Evolutionary conservation across 2,888 invertebrate species (phyloP).

Genomic region (Folsomia manolachei): DNA sequence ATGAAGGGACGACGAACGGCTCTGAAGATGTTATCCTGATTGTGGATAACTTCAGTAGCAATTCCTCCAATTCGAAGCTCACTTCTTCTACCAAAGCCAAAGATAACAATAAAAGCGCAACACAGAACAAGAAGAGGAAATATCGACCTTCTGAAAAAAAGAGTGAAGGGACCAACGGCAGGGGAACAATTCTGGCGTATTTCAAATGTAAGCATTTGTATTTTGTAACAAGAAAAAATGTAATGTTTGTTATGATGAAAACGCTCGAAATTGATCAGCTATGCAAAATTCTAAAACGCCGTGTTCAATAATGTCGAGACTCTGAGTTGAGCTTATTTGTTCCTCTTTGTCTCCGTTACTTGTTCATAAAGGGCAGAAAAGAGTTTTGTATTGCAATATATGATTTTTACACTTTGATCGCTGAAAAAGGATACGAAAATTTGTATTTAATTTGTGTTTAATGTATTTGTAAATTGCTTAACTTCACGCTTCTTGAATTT

Average conservation of each 20-base stretch:
- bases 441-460: too few species aligned
- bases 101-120: background rate
- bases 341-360: background rate
- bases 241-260: background rate
- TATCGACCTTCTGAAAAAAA: background rate
- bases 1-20: too few species aligned
- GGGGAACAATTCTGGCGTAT: conserved; percentile 16
- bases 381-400: background rate
- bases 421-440: conserved; percentile 13
- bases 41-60: too few species aligned
- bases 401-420: conserved; percentile 30
- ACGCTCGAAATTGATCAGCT: background rate
- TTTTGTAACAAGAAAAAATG: background rate
- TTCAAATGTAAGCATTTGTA: conserved; percentile 2
- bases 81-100: too few species aligned
- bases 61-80: too few species aligned
- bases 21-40: background rate
- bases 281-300: background rate
- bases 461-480: too few species aligned
- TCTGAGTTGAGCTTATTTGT: background rate
- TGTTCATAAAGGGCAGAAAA: too few species aligned
- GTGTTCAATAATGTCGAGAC: too few species aligned
- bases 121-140: background rate
- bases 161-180: background rate
- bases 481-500: too few species aligned